A percentile compares a stretch with the other conserved stretches of the same genome.
Evolutionary conservation across 1,140 invertebrate species (phyloP).

Genomic region (Rhagoletis pomonella): DNA sequence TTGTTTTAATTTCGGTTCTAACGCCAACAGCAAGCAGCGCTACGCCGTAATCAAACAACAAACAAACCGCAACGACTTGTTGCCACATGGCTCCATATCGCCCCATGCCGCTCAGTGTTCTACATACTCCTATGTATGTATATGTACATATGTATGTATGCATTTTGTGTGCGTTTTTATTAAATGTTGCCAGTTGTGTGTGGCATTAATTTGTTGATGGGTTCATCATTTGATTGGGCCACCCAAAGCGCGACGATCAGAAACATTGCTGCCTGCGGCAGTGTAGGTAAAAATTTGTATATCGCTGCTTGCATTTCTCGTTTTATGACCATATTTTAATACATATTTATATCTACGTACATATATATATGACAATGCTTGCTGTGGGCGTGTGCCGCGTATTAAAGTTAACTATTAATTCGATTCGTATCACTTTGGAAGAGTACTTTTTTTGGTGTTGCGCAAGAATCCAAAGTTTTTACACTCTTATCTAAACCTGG

Average conservation of each 20-base stretch:
- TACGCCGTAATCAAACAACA: not conserved
- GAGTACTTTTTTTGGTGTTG: too few relatives aligned
- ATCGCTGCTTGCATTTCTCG: not conserved
- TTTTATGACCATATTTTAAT: not conserved
- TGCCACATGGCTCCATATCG: not conserved
- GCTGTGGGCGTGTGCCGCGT: too few relatives aligned
- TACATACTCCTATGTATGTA: too few relatives aligned
- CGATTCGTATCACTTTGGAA: too few relatives aligned
- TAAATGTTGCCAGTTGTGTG: slow-evolving; percentile 28
- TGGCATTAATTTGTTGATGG: slow-evolving; percentile 41
- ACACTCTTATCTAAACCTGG: too few relatives aligned
- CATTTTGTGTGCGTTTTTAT: not conserved
- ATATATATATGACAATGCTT: too few relatives aligned
- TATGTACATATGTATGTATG: not conserved
- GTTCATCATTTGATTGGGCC: slow-evolving; percentile 36
- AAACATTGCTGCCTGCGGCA: not conserved
- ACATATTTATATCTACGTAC: not conserved
- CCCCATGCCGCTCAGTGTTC: too few relatives aligned
- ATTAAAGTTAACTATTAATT: too few relatives aligned
- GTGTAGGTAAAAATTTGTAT: not conserved
- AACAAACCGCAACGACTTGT: slow-evolving; percentile 40
- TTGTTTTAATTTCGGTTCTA: slow-evolving; percentile 22
- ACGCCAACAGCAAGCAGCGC: not conserved
- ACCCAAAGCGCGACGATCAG: slow-evolving; percentile 32
- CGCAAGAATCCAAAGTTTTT: too few relatives aligned